phyloP scores from a whole-genome alignment of 1,140 invertebrate species.

The Globodera rostochiensis region DNA sequence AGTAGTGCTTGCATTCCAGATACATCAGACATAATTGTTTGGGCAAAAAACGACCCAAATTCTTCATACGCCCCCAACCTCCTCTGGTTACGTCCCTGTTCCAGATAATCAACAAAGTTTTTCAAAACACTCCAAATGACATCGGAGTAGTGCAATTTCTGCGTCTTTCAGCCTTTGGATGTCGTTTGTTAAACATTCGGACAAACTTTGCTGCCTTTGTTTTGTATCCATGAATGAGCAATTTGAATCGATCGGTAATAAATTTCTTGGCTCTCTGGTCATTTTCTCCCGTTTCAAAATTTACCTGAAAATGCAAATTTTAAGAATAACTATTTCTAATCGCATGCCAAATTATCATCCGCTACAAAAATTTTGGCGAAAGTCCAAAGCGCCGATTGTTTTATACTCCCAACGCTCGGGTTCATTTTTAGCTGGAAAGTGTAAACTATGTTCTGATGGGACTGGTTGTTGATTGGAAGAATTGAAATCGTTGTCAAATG shows the following conservation, averaged over 20 bases:
- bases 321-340: background rate
- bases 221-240: constrained; percentile 37
- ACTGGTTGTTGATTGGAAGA: background rate
- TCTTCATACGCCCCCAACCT: background rate
- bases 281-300: constrained; percentile 13
- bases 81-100: too few relatives aligned
- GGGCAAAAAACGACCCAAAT: background rate
- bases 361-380: constrained; percentile 44
- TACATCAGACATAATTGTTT: background rate
- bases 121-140: constrained; percentile 23
- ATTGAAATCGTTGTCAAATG: background rate
- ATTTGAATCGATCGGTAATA: constrained; percentile 28
- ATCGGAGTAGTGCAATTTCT: constrained; percentile 32
- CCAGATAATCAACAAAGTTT: background rate
- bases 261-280: constrained; percentile 40
- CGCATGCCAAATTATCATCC: background rate
- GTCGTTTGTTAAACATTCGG: background rate
- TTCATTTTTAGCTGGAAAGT: constrained; percentile 30
- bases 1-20: too few relatives aligned
- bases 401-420: constrained; percentile 1
- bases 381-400: constrained; percentile 30
- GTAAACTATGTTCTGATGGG: constrained; percentile 14
- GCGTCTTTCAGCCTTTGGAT: constrained; percentile 46
- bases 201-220: constrained; percentile 12
- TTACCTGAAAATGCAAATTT: constrained; percentile 1